phyloP scores from a whole-genome alignment of 2,113 vertebrate genomes.

The Gymnarchus niloticus region DNA sequence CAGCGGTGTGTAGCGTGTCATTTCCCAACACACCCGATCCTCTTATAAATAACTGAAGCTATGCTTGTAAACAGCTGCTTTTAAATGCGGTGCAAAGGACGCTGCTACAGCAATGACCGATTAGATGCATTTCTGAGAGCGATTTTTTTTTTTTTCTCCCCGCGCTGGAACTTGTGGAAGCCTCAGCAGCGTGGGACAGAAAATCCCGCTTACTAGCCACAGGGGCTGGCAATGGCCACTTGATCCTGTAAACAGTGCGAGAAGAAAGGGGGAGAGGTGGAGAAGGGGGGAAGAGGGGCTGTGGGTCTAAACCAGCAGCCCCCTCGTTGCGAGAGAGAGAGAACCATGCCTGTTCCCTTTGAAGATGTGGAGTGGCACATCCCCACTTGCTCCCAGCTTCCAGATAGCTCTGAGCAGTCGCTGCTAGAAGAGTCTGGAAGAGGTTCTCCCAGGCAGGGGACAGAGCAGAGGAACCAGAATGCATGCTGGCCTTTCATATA shows the following conservation, averaged over 20 bases:
- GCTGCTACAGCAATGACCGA: background rate
- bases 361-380: background rate
- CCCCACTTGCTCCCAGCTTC: slow-evolving; percentile 37
- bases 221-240: slow-evolving; percentile 40
- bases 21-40: background rate
- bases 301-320: slow-evolving; percentile 28
- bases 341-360: slow-evolving; percentile 37
- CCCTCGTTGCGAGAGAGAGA: slow-evolving; percentile 33
- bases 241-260: slow-evolving; percentile 48
- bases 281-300: slow-evolving; percentile 24
- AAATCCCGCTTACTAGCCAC: slow-evolving; percentile 58
- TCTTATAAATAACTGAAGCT: background rate
- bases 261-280: slow-evolving; percentile 36
- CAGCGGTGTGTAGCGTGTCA: background rate
- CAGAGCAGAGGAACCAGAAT: slow-evolving; percentile 31
- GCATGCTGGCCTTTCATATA: slow-evolving; percentile 31
- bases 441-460: slow-evolving; percentile 22
- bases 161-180: slow-evolving; percentile 25
- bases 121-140: background rate
- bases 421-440: slow-evolving; percentile 18
- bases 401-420: slow-evolving; percentile 21
- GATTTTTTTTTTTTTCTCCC: background rate
- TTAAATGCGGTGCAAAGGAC: background rate
- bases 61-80: background rate
- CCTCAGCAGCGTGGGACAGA: slow-evolving; percentile 47